Evolutionary conservation across 2,797 vertebrate genomes (phyloP), one percentile per base, ranked within the genome.

Genomic region (Cirrhinus molitorella): DNA sequence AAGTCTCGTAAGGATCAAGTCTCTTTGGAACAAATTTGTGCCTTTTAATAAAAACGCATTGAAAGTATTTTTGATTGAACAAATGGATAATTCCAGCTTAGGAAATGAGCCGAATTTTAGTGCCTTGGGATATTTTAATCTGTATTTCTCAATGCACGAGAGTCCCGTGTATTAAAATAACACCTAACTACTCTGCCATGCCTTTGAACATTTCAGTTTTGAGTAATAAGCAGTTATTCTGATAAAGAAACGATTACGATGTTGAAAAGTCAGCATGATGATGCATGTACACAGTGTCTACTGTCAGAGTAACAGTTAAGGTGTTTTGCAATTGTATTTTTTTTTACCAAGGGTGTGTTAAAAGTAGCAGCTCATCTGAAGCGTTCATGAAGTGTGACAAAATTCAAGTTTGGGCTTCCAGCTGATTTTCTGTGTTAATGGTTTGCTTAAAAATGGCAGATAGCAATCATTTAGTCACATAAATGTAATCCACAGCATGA

Each of bases 101-200:
- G 45, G 45, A 78, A 85, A 65, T 57, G 66, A 89, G 86, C 87
- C 86, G 92, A 94, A 94, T 91, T 88, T 80, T 87, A 92, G 94
- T 95, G 95, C 95, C 95, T 95, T 95, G 93, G 79, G 87, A 85
- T 86, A 84, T 89, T 92, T 84, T 87, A 86, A 92, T 86, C 89
- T 85, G 86, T 85, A 76, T 81, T 88, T 72, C 80, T 61, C 49
- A 76, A 66, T 28, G 79, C 67, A 45, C 74, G 68, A 82, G 66
- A 45, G 10, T 84, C 71, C 28, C 74, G 25, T 63, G 37, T 83
- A 75, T 79, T 81, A 59, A 86, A 72, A n/a, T 34, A 61, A 47
- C 34, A 37, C 12, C 9, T 34, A 40, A 72, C 57, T 83, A 71
- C 55, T 73, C 34, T 79, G 70, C 19, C 45, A 70, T 75, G 61